Conservation (phyloP, 2,888 invertebrate genomes). For the Caenorhabditis sp. region DNA sequence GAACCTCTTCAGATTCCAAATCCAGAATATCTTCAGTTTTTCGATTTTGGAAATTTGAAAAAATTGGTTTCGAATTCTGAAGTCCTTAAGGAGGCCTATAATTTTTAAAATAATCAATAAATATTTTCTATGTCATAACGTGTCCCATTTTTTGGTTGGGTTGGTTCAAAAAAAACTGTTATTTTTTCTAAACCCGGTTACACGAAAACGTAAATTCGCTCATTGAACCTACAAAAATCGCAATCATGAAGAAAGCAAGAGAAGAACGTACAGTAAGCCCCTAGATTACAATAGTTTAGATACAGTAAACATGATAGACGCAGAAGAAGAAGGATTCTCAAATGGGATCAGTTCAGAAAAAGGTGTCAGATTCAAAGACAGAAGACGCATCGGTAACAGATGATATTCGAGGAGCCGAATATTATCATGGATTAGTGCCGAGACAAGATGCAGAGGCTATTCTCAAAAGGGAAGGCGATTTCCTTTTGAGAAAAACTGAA, state of each 20-base stretch:
- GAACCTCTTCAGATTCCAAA: constrained; percentile 6
- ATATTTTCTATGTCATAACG: not conserved
- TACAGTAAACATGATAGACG: no score
- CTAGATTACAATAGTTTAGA: no score
- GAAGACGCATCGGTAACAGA: constrained; percentile 51
- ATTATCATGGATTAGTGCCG: constrained; percentile 64
- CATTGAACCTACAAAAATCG: constrained; percentile 6
- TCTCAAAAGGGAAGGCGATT: constrained; percentile 60
- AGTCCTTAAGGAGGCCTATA: not conserved
- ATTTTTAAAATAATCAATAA: not conserved
- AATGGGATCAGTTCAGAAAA: constrained; percentile 32
- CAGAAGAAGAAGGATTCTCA: constrained; percentile 35
- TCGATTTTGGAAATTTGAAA: constrained; percentile 4
- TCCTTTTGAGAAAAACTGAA: constrained; percentile 60
- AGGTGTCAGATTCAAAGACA: constrained; percentile 12
- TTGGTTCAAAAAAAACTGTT: not conserved
- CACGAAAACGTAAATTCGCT: not conserved
- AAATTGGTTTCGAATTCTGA: not conserved
- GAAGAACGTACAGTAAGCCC: not conserved
- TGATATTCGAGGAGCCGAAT: constrained; percentile 60
- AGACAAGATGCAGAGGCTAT: constrained; percentile 56
- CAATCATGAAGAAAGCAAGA: not conserved
- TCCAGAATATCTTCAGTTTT: constrained; percentile 31
- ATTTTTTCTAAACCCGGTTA: constrained; percentile 1
- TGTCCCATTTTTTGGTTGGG: not conserved